These are phyloP conservation scores for Chrysina gloriosa DNA, from an alignment of 2,888 invertebrate genomes.

Conservation along the genomic window DNA sequence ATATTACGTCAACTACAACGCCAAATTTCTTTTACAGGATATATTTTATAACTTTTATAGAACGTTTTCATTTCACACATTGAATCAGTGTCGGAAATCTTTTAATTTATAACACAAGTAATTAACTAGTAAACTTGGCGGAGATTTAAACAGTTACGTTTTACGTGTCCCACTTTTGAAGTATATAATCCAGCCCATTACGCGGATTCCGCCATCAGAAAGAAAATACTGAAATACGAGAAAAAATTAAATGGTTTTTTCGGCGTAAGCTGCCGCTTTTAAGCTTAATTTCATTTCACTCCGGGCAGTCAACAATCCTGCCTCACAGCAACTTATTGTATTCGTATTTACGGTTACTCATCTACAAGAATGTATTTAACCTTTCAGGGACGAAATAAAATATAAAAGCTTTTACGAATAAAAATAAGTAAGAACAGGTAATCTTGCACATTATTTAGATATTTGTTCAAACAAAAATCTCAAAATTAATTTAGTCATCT, in stretches of 20 bases:
- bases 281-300: conserved; percentile 28
- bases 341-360: conserved; percentile 16
- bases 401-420: too few species aligned
- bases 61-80: not conserved
- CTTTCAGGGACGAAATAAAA: too few species aligned
- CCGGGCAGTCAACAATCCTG: not conserved
- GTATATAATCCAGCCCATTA: conserved; percentile 8
- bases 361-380: not conserved
- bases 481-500: too few species aligned
- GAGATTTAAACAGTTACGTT: conserved; percentile 12
- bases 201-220: conserved; percentile 4
- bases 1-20: too few species aligned
- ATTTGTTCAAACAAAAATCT: too few species aligned
- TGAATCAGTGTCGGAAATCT: not conserved
- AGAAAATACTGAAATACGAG: not conserved
- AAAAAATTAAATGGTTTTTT: conserved; percentile 17
- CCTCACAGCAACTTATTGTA: conserved; percentile 24
- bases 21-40: too few species aligned
- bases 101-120: conserved; percentile 3
- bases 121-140: conserved; percentile 9
- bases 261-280: conserved; percentile 18
- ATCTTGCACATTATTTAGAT: too few species aligned
- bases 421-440: too few species aligned
- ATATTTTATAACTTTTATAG: too few species aligned
- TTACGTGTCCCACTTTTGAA: conserved; percentile 21